Base-by-base conservation (phyloP, 1,140 invertebrate species). In the Leucophenga varia region DNA sequence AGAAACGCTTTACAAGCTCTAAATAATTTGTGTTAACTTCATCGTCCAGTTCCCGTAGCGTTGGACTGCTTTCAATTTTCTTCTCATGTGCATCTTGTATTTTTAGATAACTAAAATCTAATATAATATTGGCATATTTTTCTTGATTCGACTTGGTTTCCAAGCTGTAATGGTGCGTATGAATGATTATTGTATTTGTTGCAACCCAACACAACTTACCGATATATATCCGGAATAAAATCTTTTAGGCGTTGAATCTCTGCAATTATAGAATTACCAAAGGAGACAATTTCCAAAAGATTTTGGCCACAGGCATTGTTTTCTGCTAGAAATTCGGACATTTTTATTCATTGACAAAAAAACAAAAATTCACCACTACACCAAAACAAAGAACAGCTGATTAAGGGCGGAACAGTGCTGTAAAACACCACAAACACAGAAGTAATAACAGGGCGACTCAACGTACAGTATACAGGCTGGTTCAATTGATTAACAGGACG, bases 181-280 rank as follows among this genome's bases (percentile, higher is more conserved):
- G n/a, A n/a, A n/a, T n/a, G 18, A 14, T 12, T 22, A 13, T 81
- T 81, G 39, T 52, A 61, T 58, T 32, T 34, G 14, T 10, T 10
- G n/a, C n/a, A n/a, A n/a, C n/a, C n/a, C n/a, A n/a, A n/a, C n/a
- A n/a, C n/a, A n/a, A n/a, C 41, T 76, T 80, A 91, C 90, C 82
- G 82, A 77, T 93, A 98, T 37, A 92, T 83, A 54, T 82, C 78
- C 2, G 95, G 95, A 57, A 97, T 87, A 71, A 93, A 93, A 76
- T 96, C 91, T 67, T 96, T 93, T 2, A 98, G 77, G 47, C 93
- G 80, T 49, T 96, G 79, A 52, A 98, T 79, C 80, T 98, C 94
- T 9, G 94, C 93, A 72, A 97, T 89, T 40, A 97, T 93, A 13
- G 93, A 93, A 85, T 97, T 97, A 47, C 94, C 95, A 64, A 92